Evolutionary conservation across 2,113 vertebrate genomes (phyloP).

Genomic region (Cyprinodon variegatus): DNA sequence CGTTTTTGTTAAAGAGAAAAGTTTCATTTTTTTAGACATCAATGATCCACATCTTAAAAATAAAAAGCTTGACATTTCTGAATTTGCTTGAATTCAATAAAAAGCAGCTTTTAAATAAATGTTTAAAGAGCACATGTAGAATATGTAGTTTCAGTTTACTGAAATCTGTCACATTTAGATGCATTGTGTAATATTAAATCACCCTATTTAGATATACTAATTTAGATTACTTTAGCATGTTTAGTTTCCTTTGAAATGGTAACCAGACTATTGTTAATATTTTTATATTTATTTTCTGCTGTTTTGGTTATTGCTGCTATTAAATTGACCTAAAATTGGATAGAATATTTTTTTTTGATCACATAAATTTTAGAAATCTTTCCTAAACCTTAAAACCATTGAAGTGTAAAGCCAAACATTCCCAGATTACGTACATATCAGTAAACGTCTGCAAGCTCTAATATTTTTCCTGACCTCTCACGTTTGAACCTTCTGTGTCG

Average conservation of each 20-base stretch:
- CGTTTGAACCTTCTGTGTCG: conserved; percentile 16
- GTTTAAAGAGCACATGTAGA: no score
- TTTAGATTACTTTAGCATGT: neutral
- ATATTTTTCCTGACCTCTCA: conserved; percentile 25
- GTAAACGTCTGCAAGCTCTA: conserved; percentile 10
- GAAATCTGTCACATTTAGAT: neutral
- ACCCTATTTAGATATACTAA: neutral
- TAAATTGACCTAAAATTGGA: neutral
- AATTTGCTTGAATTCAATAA: neutral
- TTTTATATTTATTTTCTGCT: no score
- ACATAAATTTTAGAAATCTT: neutral
- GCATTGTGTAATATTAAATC: no score
- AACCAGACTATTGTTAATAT: neutral
- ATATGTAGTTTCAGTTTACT: neutral
- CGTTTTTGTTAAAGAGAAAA: neutral
- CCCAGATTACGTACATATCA: no score
- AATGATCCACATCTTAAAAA: no score
- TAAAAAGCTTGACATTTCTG: no score
- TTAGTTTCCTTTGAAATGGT: neutral
- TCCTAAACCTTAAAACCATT: neutral
- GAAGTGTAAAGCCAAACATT: neutral
- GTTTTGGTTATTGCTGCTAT: neutral
- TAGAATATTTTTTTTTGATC: no score
- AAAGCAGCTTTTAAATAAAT: neutral
- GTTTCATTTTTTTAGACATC: neutral